phyloP scores from a whole-genome alignment of 2,888 invertebrate genomes.

The Elegia similella region DNA sequence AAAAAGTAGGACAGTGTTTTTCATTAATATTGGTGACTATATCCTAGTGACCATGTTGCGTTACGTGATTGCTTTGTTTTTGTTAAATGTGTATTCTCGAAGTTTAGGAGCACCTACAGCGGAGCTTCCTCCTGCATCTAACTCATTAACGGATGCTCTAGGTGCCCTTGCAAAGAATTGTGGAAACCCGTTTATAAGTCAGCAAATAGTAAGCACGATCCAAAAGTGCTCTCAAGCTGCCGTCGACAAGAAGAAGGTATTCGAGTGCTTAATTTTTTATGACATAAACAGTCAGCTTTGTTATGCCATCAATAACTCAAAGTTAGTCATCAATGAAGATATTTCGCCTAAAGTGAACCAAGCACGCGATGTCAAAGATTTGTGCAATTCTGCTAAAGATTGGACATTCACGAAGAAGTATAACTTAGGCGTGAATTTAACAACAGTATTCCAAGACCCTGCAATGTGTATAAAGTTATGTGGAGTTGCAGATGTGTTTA shows the following conservation, averaged over 20 bases:
- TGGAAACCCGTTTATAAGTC: conserved; percentile 47
- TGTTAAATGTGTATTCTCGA: conserved; percentile 52
- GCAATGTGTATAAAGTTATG: conserved; percentile 55
- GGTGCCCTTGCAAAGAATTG: conserved; percentile 45
- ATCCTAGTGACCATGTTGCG: conserved; percentile 44
- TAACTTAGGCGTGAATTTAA: conserved; percentile 39
- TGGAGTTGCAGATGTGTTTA: conserved; percentile 41
- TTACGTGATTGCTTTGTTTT: conserved; percentile 47
- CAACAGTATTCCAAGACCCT: conserved; percentile 39
- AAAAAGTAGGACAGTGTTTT: background rate
- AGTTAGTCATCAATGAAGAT: conserved; percentile 41
- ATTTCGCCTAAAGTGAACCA: conserved; percentile 39
- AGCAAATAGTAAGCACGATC: conserved; percentile 44
- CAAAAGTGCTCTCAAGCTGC: conserved; percentile 45
- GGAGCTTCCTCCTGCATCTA: conserved; percentile 26
- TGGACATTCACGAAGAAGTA: conserved; percentile 50
- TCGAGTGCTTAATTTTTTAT: conserved; percentile 64
- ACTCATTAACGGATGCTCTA: conserved; percentile 25
- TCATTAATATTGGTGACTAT: background rate
- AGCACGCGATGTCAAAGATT: conserved; percentile 41
- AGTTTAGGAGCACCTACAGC: conserved; percentile 48
- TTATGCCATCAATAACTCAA: conserved; percentile 35
- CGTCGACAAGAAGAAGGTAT: conserved; percentile 40
- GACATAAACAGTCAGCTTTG: conserved; percentile 66
- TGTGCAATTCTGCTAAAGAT: conserved; percentile 47